phyloP scores from a whole-genome alignment of 2,113 vertebrate species.

The Osmerus mordax region DNA sequence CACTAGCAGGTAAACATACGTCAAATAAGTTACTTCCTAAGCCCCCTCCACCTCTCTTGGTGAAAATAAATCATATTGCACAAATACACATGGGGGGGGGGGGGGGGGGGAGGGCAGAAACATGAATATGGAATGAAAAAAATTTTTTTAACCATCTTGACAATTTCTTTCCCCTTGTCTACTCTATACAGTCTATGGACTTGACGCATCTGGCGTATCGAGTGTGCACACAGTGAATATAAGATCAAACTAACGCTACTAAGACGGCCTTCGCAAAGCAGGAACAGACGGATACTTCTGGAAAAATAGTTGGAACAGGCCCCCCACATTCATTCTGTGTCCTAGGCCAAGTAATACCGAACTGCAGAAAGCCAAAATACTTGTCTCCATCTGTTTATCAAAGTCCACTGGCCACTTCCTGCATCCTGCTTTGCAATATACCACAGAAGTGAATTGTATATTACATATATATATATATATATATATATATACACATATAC shows the following conservation, averaged over 20 bases:
- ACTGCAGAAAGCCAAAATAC: neutral
- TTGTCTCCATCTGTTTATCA: neutral
- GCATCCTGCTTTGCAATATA: slow-evolving; percentile 29
- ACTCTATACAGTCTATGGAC: slow-evolving; percentile 53
- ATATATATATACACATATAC: too few species aligned
- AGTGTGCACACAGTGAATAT: slow-evolving; percentile 48
- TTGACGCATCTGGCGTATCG: slow-evolving; percentile 46
- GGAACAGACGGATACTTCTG: slow-evolving; percentile 3
- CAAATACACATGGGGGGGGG: slow-evolving; percentile 16
- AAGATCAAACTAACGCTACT: slow-evolving; percentile 59
- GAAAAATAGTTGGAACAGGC: slow-evolving; percentile 5
- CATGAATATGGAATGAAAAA: slow-evolving; percentile 26
- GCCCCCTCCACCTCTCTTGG: neutral
- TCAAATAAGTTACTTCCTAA: neutral
- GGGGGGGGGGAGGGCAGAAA: neutral
- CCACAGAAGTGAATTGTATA: neutral
- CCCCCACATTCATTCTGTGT: neutral
- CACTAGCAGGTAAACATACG: neutral
- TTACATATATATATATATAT: slow-evolving; percentile 38
- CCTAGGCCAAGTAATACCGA: neutral
- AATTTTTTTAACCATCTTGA: slow-evolving; percentile 27
- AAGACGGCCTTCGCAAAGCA: slow-evolving; percentile 20
- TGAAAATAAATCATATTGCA: slow-evolving; percentile 42
- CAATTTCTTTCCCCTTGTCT: slow-evolving; percentile 1
- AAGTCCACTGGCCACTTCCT: slow-evolving; percentile 1